These are phyloP conservation scores for Leucosticte australis DNA, from an alignment of 2,113 vertebrate genomes.

Conservation along the genomic window DNA sequence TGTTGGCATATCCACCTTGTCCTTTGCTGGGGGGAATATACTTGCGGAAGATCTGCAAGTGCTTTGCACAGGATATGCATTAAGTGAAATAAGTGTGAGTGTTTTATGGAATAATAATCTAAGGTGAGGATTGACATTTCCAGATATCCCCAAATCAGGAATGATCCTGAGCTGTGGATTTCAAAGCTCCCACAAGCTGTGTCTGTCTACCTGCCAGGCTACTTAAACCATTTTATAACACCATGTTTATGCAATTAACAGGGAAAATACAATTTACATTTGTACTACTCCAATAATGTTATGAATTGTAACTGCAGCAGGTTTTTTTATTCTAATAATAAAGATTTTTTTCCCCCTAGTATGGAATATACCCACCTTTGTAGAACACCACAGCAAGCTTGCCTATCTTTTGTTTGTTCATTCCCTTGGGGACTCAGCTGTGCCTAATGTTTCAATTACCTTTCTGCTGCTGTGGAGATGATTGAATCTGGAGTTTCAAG, in stretches of 20 bases:
- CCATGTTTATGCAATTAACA: neutral
- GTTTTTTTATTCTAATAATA: neutral
- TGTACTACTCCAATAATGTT: neutral
- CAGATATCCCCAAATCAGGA: neutral
- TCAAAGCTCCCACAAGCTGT: neutral
- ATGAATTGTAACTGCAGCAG: neutral
- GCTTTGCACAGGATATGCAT: neutral
- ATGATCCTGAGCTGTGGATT: neutral
- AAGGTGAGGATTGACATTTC: neutral
- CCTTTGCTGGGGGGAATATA: neutral
- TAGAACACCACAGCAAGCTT: neutral
- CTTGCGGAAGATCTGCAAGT: neutral
- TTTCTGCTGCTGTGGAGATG: constrained; percentile 8
- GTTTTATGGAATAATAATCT: neutral
- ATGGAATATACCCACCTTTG: neutral
- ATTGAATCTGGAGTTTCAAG: constrained; percentile 49
- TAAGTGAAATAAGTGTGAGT: neutral
- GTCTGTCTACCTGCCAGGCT: neutral
- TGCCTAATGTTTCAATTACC: constrained; percentile 39
- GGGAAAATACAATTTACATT: neutral
- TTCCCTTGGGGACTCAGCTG: neutral
- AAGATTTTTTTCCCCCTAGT: neutral
- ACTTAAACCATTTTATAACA: neutral
- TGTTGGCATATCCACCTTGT: neutral
- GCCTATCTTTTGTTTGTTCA: neutral